Conservation (phyloP, 2,888 invertebrate species). For the Athalia cordata region DNA sequence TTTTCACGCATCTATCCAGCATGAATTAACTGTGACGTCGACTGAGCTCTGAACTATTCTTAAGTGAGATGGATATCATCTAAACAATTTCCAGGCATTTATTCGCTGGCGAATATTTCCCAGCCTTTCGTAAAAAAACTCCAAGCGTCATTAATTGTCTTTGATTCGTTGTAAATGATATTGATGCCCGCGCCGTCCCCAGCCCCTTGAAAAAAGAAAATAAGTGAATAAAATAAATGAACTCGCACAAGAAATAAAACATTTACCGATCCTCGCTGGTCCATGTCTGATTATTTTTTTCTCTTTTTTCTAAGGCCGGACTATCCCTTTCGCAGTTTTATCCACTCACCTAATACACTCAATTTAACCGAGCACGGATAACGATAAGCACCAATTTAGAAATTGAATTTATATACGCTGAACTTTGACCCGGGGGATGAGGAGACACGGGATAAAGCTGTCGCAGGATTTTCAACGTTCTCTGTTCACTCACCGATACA, state of each 20-base stretch:
- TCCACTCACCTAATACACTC: too few species aligned
- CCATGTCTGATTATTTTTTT: too few species aligned
- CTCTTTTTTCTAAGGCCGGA: too few species aligned
- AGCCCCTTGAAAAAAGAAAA: too few species aligned
- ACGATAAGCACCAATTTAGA: too few species aligned
- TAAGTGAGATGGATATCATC: slow-evolving; percentile 40
- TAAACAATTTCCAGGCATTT: slow-evolving; percentile 26
- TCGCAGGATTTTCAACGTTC: too few species aligned
- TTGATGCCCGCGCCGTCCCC: background rate
- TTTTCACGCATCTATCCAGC: slow-evolving; percentile 32
- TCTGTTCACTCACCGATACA: slow-evolving; percentile 83
- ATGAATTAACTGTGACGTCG: slow-evolving; percentile 21
- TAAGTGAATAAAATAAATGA: too few species aligned
- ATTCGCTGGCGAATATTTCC: slow-evolving; percentile 16
- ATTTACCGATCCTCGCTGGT: too few species aligned
- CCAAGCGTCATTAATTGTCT: slow-evolving; percentile 9
- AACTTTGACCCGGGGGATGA: background rate
- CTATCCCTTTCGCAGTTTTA: too few species aligned
- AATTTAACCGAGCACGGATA: too few species aligned
- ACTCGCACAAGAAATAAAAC: too few species aligned
- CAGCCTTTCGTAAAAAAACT: slow-evolving; percentile 2
- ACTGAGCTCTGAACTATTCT: slow-evolving; percentile 5
- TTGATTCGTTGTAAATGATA: slow-evolving; percentile 6
- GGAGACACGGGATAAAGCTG: background rate
- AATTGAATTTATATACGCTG: background rate